Conservation (phyloP, 2,113 vertebrate species). For the Oreotrochilus melanogaster region DNA sequence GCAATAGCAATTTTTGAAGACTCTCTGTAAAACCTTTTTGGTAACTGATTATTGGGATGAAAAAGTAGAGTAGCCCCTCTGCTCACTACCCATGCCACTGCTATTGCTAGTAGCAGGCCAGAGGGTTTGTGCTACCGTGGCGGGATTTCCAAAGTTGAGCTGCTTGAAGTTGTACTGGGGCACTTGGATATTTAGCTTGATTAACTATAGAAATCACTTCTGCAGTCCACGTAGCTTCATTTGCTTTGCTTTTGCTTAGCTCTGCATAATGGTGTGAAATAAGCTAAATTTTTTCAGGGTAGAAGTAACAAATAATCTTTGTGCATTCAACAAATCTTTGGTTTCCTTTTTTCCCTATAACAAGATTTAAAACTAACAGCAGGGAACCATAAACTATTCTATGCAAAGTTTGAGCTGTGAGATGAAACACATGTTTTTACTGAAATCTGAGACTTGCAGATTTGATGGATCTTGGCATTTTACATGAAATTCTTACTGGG, state of each 20-base stretch:
- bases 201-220: background rate
- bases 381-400: background rate
- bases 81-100: background rate
- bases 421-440: background rate
- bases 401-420: background rate
- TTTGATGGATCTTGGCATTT: rapidly evolving
- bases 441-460: background rate
- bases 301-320: background rate
- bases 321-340: background rate
- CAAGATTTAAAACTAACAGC: background rate
- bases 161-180: background rate
- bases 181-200: background rate
- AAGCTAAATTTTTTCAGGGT: background rate
- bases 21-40: background rate
- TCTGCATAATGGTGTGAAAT: background rate
- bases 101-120: background rate
- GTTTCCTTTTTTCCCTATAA: background rate
- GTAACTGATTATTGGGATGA: background rate
- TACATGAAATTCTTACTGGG: background rate
- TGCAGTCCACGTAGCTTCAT: background rate
- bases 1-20: background rate
- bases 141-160: rapidly evolving
- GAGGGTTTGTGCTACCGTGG: background rate
- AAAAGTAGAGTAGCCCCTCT: background rate
- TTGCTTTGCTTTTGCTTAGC: background rate